phyloP scores from a whole-genome alignment of 2,888 invertebrate species.

The Panorpa germanica region DNA sequence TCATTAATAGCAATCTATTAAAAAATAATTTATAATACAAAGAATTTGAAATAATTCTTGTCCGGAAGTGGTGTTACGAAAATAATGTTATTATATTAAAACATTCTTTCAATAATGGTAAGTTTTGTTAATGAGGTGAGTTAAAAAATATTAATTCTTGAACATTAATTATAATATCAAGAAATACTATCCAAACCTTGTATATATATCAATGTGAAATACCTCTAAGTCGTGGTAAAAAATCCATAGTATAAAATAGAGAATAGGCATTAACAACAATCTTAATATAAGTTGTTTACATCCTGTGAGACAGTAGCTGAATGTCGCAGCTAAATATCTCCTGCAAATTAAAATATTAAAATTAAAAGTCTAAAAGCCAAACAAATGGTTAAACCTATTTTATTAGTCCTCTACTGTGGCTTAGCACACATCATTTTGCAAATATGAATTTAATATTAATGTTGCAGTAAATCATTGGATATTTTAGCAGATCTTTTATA shows the following conservation, averaged over 20 bases:
- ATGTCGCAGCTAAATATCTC: constrained; percentile 56
- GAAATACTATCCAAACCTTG: too few relatives aligned
- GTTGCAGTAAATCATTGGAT: constrained; percentile 1
- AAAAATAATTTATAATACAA: too few relatives aligned
- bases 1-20: too few relatives aligned
- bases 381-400: constrained; percentile 2
- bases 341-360: constrained; percentile 29
- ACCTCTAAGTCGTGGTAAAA: constrained; percentile 42
- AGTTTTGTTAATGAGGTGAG: constrained; percentile 1
- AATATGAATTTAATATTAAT: not conserved
- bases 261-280: constrained; percentile 50
- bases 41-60: too few relatives aligned
- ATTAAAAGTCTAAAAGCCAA: too few relatives aligned
- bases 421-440: not conserved
- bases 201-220: too few relatives aligned
- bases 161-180: too few relatives aligned
- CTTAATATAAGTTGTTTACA: constrained; percentile 57
- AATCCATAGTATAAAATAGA: too few relatives aligned
- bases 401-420: constrained; percentile 1
- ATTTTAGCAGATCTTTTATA: constrained; percentile 12
- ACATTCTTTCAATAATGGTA: too few relatives aligned
- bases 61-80: too few relatives aligned
- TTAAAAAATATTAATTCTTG: constrained; percentile 3
- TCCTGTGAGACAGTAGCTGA: constrained; percentile 57
- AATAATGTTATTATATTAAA: too few relatives aligned